Evolutionary conservation across 2,797 vertebrate species (phyloP).

Genomic region (Myotis vivesi): DNA sequence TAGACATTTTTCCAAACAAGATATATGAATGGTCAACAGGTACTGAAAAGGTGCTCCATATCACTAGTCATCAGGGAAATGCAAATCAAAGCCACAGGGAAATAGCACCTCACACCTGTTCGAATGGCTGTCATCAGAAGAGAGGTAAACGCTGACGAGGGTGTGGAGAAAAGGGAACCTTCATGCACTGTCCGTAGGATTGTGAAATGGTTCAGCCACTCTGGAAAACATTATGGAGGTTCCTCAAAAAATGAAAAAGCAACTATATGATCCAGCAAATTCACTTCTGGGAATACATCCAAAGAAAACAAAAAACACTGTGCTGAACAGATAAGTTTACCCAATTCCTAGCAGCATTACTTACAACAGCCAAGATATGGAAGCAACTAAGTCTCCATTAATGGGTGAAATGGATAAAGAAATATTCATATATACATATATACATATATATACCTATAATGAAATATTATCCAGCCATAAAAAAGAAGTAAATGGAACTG

Average conservation of each 20-base stretch:
- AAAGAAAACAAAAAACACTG: not conserved
- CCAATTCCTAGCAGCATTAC: not conserved
- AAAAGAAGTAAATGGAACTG: not conserved
- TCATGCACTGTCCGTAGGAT: not conserved
- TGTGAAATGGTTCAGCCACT: not conserved
- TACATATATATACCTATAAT: no score
- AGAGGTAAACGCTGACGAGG: not conserved
- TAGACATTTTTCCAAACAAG: not conserved
- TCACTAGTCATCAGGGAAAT: not conserved
- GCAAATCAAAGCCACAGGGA: not conserved
- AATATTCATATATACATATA: not conserved
- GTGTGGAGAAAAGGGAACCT: not conserved
- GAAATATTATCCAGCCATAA: not conserved
- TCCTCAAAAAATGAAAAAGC: not conserved
- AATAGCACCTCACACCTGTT: not conserved
- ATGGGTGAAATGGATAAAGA: not conserved
- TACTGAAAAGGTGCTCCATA: not conserved
- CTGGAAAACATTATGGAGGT: not conserved
- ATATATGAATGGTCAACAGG: not conserved
- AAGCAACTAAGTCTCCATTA: not conserved
- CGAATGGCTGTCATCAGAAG: not conserved
- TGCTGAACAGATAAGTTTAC: not conserved
- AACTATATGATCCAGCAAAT: not conserved
- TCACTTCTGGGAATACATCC: not conserved
- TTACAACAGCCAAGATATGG: not conserved